phyloP scores from a whole-genome alignment of 2,888 invertebrate species.

The Heliconius erato region DNA sequence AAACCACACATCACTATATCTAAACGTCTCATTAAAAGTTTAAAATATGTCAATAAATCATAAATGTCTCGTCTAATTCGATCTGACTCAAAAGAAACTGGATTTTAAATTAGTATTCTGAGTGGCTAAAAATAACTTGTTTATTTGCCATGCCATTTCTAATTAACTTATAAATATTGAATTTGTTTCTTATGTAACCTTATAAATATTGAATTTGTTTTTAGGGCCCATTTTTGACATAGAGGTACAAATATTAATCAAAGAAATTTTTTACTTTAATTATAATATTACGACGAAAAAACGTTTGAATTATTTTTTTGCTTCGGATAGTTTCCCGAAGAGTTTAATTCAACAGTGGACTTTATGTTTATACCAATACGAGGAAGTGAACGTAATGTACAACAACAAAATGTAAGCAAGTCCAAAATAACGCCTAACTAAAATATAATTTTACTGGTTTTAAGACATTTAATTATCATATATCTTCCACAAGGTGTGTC shows the following conservation, averaged over 20 bases:
- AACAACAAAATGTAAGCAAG: too few species aligned
- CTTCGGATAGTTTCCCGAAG: too few species aligned
- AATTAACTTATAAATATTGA: neutral
- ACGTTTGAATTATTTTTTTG: neutral
- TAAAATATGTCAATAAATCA: neutral
- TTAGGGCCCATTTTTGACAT: neutral
- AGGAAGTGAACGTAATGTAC: too few species aligned
- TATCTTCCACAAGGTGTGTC: too few species aligned
- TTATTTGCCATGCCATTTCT: neutral
- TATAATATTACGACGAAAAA: neutral
- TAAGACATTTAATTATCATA: too few species aligned
- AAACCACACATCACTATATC: too few species aligned
- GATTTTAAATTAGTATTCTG: neutral
- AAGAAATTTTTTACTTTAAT: neutral
- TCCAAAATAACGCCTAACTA: too few species aligned
- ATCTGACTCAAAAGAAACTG: neutral
- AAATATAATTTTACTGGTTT: too few species aligned
- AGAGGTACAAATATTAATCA: neutral
- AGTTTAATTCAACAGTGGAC: neutral
- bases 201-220: neutral
- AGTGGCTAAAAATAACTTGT: neutral
- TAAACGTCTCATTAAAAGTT: too few species aligned
- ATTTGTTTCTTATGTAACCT: neutral
- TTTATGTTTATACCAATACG: neutral
- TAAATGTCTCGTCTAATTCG: neutral